Percentiles rank a stretch among this genome's conserved stretches.
phyloP scores from a whole-genome alignment of 2,888 invertebrate species.

The Agriopis leucophaearia region DNA sequence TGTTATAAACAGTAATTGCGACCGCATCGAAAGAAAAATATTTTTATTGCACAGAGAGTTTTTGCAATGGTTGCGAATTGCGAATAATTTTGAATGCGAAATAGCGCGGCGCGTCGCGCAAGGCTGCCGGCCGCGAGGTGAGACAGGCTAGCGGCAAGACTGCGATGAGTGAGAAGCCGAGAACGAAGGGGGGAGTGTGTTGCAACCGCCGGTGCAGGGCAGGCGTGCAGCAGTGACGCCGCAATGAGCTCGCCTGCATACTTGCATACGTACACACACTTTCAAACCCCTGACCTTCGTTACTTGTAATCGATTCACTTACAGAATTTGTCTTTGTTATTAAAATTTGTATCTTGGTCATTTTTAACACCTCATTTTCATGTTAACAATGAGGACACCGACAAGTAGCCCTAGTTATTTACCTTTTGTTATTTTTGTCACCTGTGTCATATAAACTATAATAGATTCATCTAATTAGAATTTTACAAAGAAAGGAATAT shows the following conservation, averaged over 20 bases:
- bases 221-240: conserved; percentile 86
- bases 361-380: conserved; percentile 51
- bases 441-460: conserved; percentile 22
- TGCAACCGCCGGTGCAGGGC: conserved; percentile 86
- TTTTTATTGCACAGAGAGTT: conserved; percentile 85
- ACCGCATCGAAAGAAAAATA: conserved; percentile 73
- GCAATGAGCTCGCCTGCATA: conserved; percentile 86
- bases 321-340: conserved; percentile 75
- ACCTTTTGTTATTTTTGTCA: conserved; percentile 26
- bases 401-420: conserved; percentile 25
- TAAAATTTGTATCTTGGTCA: conserved; percentile 66
- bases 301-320: conserved; percentile 81
- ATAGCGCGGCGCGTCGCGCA: conserved; percentile 87
- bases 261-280: conserved; percentile 84
- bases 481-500: conserved; percentile 2
- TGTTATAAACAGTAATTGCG: conserved; percentile 72
- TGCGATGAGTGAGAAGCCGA: conserved; percentile 84
- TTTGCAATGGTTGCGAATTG: conserved; percentile 86
- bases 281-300: conserved; percentile 82
- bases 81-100: conserved; percentile 86
- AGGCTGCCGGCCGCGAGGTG: conserved; percentile 87
- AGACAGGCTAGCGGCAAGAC: conserved; percentile 86
- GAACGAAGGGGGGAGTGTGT: conserved; percentile 86
- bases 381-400: conserved; percentile 22
- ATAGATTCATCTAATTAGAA: conserved; percentile 28